These are phyloP conservation scores for Drosophila stalkeri DNA, from an alignment of 2,888 invertebrate genomes.

Conservation along the genomic window DNA sequence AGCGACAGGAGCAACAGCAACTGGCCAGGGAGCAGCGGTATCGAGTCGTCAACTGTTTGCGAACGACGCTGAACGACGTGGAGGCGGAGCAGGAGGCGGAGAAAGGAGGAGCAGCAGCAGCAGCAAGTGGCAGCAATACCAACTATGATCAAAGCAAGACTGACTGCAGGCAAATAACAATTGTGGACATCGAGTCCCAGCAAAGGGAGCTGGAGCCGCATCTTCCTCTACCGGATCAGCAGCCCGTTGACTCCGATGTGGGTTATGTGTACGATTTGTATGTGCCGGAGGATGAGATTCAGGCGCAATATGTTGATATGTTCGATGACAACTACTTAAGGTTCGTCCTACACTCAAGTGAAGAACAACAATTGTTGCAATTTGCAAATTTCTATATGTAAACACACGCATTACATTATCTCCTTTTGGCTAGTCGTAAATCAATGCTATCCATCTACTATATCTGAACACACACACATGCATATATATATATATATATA, in stretches of 20 bases:
- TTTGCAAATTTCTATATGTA: constrained; percentile 83
- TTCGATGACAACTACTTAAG: constrained; percentile 84
- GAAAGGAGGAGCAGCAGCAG: constrained; percentile 31
- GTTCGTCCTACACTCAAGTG: constrained; percentile 84
- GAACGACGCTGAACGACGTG: constrained; percentile 83
- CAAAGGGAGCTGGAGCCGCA: constrained; percentile 22
- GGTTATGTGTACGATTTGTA: constrained; percentile 89
- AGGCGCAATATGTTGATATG: constrained; percentile 85
- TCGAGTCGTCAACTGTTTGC: constrained; percentile 87
- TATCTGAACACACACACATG: neutral
- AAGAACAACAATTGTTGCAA: constrained; percentile 83
- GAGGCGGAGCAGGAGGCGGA: constrained; percentile 16
- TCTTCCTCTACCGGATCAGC: constrained; percentile 30
- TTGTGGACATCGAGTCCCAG: constrained; percentile 87
- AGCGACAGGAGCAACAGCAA: constrained; percentile 85
- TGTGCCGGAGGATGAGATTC: constrained; percentile 86
- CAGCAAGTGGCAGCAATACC: constrained; percentile 25
- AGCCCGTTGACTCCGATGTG: constrained; percentile 80
- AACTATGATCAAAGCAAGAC: constrained; percentile 26
- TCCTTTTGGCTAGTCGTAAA: constrained; percentile 16
- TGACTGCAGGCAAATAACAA: constrained; percentile 83
- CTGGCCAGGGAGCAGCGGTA: constrained; percentile 86
- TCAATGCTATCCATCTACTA: neutral
- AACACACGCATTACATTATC: constrained; percentile 17
- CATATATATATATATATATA: neutral